A percentile compares a stretch with the other conserved stretches of the same genome.
phyloP scores from a whole-genome alignment of 2,797 vertebrate species.

The Dermochelys coriacea region DNA sequence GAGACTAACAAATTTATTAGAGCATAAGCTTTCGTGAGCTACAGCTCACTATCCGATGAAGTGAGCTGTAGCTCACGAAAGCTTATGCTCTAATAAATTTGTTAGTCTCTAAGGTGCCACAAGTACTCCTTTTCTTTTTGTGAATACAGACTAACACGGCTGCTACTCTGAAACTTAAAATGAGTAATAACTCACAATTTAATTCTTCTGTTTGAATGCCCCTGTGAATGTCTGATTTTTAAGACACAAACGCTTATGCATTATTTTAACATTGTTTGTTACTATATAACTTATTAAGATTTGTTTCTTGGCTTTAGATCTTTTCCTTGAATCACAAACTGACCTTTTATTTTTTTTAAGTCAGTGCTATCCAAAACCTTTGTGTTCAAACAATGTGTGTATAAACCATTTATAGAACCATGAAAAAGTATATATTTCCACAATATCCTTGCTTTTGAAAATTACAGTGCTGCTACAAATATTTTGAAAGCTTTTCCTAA shows the following conservation, averaged over 20 bases:
- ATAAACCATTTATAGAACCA: neutral
- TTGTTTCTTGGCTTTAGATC: neutral
- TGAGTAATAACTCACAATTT: neutral
- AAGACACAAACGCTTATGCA: neutral
- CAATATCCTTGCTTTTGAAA: constrained; percentile 22
- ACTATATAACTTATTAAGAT: neutral
- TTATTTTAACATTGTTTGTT: neutral
- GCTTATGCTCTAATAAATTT: too few relatives aligned
- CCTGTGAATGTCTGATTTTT: neutral
- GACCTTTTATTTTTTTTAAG: neutral
- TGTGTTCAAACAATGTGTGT: neutral
- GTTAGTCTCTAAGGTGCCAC: too few relatives aligned
- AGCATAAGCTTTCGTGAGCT: too few relatives aligned
- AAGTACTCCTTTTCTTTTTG: too few relatives aligned
- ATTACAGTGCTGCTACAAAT: constrained; percentile 8
- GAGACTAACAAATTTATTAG: too few relatives aligned
- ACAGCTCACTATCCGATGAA: too few relatives aligned
- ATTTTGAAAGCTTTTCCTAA: constrained; percentile 30
- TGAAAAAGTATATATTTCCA: neutral
- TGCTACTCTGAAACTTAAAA: too few relatives aligned
- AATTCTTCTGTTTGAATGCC: neutral
- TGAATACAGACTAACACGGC: too few relatives aligned
- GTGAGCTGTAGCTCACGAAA: too few relatives aligned
- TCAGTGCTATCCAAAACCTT: neutral
- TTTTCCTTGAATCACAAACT: neutral